A percentile compares a stretch with the other conserved stretches of the same genome.
phyloP scores from a whole-genome alignment of 92 coral and sea anemone genomes.

The Porites cylindrica region DNA sequence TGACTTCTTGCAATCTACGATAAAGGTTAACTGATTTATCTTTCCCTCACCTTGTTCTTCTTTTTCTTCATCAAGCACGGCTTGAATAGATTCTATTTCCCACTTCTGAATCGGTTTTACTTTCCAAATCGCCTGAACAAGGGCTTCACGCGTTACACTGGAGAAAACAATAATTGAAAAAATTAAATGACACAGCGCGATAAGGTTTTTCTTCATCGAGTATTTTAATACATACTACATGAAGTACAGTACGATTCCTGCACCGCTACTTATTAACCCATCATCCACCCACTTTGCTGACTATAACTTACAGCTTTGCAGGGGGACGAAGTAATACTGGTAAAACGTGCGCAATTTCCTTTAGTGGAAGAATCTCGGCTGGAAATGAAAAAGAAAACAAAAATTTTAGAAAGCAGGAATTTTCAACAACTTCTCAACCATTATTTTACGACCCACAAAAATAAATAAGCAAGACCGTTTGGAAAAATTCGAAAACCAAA shows the following conservation, averaged over 20 bases:
- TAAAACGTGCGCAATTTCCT: conserved; percentile 79
- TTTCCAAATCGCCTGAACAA: conserved; percentile 79
- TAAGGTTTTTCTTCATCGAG: too few relatives aligned
- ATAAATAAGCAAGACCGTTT: neutral
- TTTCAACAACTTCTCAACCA: neutral
- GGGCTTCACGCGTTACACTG: conserved; percentile 65
- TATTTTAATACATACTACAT: too few relatives aligned
- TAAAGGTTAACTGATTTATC: too few relatives aligned
- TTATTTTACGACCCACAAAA: neutral
- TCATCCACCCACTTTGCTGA: neutral
- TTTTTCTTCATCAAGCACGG: conserved; percentile 83
- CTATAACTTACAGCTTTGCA: conserved; percentile 76
- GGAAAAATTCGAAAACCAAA: neutral
- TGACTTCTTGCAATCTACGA: too few relatives aligned
- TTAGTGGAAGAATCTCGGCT: conserved; percentile 73
- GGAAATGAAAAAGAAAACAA: neutral
- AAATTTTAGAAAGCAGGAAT: neutral
- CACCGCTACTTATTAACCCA: neutral
- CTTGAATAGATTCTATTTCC: conserved; percentile 93
- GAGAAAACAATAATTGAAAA: neutral
- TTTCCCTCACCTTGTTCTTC: conserved; percentile 43
- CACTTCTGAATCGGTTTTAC: conserved; percentile 68
- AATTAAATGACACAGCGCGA: neutral
- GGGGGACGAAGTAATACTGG: conserved; percentile 90
- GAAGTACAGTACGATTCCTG: too few relatives aligned